phyloP scores from a whole-genome alignment of 2,113 vertebrate genomes.

The Mellivora capensis region DNA sequence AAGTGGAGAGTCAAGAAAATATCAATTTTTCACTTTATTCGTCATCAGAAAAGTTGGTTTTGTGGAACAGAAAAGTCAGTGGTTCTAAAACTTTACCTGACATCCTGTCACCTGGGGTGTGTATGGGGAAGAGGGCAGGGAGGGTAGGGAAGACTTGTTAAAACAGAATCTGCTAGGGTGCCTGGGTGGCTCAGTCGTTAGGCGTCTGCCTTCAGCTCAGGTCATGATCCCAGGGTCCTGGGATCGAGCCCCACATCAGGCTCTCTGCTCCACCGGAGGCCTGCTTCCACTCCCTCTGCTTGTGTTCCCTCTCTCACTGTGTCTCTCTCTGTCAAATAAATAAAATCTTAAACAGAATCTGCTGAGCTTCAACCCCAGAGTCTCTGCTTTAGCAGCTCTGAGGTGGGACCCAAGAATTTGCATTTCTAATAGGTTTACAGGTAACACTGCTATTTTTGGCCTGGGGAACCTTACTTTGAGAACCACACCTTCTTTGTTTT shows the following conservation, averaged over 20 bases:
- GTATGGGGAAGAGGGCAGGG: neutral
- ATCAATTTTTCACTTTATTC: neutral
- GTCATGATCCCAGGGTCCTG: too few species aligned
- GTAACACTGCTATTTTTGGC: neutral
- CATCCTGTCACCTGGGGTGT: neutral
- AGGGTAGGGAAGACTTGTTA: neutral
- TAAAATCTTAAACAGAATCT: neutral
- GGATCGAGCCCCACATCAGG: too few species aligned
- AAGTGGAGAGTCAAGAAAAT: neutral
- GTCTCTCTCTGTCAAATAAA: too few species aligned
- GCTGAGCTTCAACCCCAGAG: neutral
- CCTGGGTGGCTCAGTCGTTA: too few species aligned
- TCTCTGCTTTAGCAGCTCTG: neutral
- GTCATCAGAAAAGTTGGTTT: neutral
- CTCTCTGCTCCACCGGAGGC: too few species aligned
- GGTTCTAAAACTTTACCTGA: neutral
- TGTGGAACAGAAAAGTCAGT: neutral
- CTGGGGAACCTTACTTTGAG: neutral
- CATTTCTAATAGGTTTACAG: neutral
- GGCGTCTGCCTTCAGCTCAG: too few species aligned
- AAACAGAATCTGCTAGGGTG: neutral
- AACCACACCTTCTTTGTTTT: neutral
- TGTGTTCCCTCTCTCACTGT: too few species aligned
- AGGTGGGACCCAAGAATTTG: neutral
- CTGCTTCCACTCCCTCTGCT: too few species aligned